Conservation (phyloP, 2,797 vertebrate species). For the Miichthys miiuy region DNA sequence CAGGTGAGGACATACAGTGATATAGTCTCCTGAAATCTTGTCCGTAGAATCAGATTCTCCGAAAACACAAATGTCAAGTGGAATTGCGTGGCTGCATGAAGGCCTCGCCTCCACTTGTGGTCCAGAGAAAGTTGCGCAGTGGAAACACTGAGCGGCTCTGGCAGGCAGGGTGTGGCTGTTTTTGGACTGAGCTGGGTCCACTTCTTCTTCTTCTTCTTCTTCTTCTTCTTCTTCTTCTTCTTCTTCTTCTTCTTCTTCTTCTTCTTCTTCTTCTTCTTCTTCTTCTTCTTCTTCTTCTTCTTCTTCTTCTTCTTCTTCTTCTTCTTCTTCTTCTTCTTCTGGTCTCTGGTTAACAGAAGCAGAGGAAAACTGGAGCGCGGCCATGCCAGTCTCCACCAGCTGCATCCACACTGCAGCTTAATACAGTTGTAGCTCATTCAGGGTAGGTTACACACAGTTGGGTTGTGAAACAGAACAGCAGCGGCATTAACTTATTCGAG, state of each 20-base stretch:
- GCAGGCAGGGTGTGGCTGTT: slow-evolving; percentile 71
- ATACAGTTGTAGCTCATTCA: slow-evolving; percentile 1
- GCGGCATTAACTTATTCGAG: slow-evolving; percentile 2
- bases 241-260: slow-evolving; percentile 38
- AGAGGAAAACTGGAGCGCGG: slow-evolving; percentile 44
- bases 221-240: slow-evolving; percentile 39
- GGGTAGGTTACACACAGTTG: slow-evolving; percentile 8
- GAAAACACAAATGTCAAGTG: slow-evolving; percentile 31
- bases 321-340: slow-evolving; percentile 39
- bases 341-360: slow-evolving; percentile 40
- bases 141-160: slow-evolving; percentile 72
- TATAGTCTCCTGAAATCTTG: neutral
- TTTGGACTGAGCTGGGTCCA: slow-evolving; percentile 48
- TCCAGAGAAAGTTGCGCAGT: slow-evolving; percentile 39
- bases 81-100: neutral
- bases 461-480: neutral
- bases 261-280: slow-evolving; percentile 44
- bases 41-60: neutral
- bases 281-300: slow-evolving; percentile 39
- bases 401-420: slow-evolving; percentile 11
- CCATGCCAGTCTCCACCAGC: slow-evolving; percentile 32
- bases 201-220: slow-evolving; percentile 42
- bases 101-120: slow-evolving; percentile 4
- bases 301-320: slow-evolving; percentile 44
- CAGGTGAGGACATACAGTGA: neutral